Percentiles rank a stretch among this genome's conserved stretches.
phyloP scores from a whole-genome alignment of 2,797 vertebrate genomes.

The Notoglanidium macrostoma region DNA sequence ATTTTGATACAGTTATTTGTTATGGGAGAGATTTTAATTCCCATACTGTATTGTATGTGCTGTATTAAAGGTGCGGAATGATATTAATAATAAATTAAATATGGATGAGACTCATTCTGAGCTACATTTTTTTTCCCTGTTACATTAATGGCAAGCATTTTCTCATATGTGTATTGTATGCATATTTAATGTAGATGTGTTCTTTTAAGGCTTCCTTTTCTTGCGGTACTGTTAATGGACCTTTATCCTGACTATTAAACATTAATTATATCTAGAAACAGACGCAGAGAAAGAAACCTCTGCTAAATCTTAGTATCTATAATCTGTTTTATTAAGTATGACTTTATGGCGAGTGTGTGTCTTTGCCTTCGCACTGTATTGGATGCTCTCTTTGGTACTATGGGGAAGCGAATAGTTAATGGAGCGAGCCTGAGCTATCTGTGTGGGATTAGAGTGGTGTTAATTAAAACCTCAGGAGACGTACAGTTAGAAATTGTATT shows the following conservation, averaged over 20 bases:
- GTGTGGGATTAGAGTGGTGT: constrained; percentile 22
- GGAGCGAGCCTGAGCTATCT: constrained; percentile 52
- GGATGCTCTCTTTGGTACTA: neutral
- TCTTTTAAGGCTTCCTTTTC: neutral
- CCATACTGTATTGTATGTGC: neutral
- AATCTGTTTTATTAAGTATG: neutral
- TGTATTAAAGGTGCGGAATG: neutral
- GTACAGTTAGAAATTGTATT: constrained; percentile 3
- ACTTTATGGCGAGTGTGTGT: neutral
- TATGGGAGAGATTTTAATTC: neutral
- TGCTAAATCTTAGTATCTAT: neutral
- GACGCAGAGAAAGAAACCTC: neutral
- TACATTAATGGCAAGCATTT: neutral
- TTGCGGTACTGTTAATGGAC: neutral
- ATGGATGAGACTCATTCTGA: neutral
- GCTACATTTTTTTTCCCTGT: neutral
- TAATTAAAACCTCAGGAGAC: constrained; percentile 34
- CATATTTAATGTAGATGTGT: neutral
- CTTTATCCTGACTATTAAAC: neutral
- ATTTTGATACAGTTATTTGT: neutral
- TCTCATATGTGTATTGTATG: neutral
- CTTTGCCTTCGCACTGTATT: neutral
- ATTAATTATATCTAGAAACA: neutral
- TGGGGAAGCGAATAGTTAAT: constrained; percentile 20
- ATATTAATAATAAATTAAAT: neutral